phyloP scores from a whole-genome alignment of 2,888 invertebrate species.

The Monochamus alternatus region DNA sequence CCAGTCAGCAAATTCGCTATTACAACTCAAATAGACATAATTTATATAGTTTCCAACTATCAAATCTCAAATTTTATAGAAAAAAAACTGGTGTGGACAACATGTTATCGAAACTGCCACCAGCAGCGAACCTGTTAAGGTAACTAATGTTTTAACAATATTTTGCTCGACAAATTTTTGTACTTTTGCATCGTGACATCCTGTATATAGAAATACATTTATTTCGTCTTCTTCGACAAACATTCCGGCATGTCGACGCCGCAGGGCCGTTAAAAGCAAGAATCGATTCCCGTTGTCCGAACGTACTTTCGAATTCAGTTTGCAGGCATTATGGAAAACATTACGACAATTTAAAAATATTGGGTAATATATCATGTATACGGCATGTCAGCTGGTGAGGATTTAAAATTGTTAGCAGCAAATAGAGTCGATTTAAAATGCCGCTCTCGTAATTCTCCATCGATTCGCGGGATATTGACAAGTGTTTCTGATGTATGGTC shows the following conservation, averaged over 20 bases:
- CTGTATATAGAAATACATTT: too few relatives aligned
- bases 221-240: not conserved
- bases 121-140: too few relatives aligned
- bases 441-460: conserved; percentile 24
- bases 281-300: conserved; percentile 9
- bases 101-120: too few relatives aligned
- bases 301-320: conserved; percentile 19
- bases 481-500: conserved; percentile 33
- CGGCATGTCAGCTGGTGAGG: conserved; percentile 16
- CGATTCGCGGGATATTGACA: conserved; percentile 26
- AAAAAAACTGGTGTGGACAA: too few relatives aligned
- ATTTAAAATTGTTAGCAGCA: conserved; percentile 26
- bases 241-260: not conserved
- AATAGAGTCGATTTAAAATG: conserved; percentile 32
- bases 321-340: conserved; percentile 3
- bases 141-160: too few relatives aligned
- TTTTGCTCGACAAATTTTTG: too few relatives aligned
- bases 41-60: too few relatives aligned
- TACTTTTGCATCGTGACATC: too few relatives aligned
- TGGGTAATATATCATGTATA: conserved; percentile 28
- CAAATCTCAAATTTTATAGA: too few relatives aligned
- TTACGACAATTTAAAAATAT: conserved; percentile 15
- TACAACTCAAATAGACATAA: too few relatives aligned
- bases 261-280: not conserved
- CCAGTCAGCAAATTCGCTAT: too few relatives aligned